Evolutionary conservation across 2,888 invertebrate genomes (phyloP).

Genomic region (Anaspis maculata): DNA sequence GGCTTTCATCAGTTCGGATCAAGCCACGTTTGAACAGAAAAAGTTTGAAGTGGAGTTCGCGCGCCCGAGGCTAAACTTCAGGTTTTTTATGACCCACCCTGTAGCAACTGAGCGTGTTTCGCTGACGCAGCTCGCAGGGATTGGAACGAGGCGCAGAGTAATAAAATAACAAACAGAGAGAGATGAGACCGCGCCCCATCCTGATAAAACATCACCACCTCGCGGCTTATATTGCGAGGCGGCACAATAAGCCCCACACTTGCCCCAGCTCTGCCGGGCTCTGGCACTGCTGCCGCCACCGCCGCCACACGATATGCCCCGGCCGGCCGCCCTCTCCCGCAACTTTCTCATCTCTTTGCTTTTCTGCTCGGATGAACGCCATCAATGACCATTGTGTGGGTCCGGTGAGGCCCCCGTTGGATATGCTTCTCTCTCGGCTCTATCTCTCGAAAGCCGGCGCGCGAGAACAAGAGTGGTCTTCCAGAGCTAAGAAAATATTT

Average conservation of each 20-base stretch:
- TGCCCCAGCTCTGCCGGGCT: not conserved
- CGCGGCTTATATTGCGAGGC: constrained; percentile 17
- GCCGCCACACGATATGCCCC: constrained; percentile 8
- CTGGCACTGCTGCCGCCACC: constrained; percentile 5
- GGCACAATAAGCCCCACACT: constrained; percentile 3
- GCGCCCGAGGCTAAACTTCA: no score
- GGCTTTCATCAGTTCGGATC: no score
- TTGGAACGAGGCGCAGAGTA: constrained; percentile 31
- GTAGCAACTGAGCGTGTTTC: constrained; percentile 17
- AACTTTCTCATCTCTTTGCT: constrained; percentile 25
- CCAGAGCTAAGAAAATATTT: constrained; percentile 17
- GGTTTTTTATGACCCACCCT: no score
- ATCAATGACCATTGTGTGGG: constrained; percentile 22
- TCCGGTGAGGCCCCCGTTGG: no score
- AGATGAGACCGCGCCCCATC: constrained; percentile 32
- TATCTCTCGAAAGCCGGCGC: no score
- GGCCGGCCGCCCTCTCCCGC: no score
- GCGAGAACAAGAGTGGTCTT: constrained; percentile 11
- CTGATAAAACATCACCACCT: constrained; percentile 26
- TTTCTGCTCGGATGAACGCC: constrained; percentile 23
- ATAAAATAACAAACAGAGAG: constrained; percentile 35
- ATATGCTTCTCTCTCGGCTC: no score
- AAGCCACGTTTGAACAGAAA: no score
- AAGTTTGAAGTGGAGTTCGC: no score
- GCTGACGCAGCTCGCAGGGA: constrained; percentile 29